Percentiles rank a stretch among this genome's conserved stretches.
These are phyloP conservation scores for Acanthochromis polyacanthus DNA, from an alignment of 2,113 vertebrate genomes.

Conservation along the genomic window DNA sequence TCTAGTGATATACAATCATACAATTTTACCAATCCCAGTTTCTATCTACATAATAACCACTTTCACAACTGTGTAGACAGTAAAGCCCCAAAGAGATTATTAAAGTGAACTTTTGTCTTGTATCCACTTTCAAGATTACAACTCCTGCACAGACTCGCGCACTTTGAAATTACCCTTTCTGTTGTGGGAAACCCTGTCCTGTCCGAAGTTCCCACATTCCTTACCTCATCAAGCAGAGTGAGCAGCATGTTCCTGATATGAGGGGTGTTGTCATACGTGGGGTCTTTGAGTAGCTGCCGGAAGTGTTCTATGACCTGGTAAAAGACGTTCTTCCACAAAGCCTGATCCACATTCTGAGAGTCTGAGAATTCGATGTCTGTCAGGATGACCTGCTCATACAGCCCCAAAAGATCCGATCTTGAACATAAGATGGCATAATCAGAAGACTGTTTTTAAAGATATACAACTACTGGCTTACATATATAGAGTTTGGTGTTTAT, in stretches of 20 bases:
- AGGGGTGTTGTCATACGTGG: slow-evolving; percentile 84
- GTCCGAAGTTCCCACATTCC: neutral
- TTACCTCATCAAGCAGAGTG: slow-evolving; percentile 94
- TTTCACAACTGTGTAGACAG: too few species aligned
- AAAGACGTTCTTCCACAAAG: slow-evolving; percentile 97
- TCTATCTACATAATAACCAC: too few species aligned
- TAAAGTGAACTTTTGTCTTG: too few species aligned
- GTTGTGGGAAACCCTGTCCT: too few species aligned
- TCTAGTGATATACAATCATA: neutral
- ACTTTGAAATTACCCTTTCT: neutral
- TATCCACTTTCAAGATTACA: too few species aligned
- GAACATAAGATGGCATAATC: neutral
- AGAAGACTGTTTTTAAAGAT: neutral
- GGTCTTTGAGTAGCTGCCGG: slow-evolving; percentile 96
- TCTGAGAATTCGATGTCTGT: slow-evolving; percentile 95
- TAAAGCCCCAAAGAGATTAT: too few species aligned
- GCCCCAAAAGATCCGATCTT: slow-evolving; percentile 92
- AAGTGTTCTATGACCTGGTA: slow-evolving; percentile 98
- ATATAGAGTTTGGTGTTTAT: neutral
- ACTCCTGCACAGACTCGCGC: too few species aligned
- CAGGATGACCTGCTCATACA: slow-evolving; percentile 94
- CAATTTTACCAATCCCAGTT: too few species aligned
- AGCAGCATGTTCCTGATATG: slow-evolving; percentile 91
- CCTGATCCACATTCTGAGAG: slow-evolving; percentile 95
- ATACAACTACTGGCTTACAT: neutral